Evolutionary conservation across 2,113 vertebrate genomes (phyloP), one percentile per base, ranked within the genome.

Genomic region (Coryphaenoides rupestris): DNA sequence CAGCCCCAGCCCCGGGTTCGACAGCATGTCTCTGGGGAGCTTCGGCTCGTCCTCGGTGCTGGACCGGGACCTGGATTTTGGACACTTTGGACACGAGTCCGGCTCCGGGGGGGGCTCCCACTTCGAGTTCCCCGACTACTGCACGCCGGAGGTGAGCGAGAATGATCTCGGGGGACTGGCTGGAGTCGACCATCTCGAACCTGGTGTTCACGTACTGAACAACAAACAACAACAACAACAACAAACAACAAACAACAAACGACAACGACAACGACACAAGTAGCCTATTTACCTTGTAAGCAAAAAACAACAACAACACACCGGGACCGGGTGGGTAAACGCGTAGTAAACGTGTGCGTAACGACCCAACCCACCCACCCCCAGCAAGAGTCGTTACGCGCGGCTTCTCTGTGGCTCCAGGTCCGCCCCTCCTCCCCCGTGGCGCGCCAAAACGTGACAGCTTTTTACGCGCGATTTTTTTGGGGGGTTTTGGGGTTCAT

Each of bases 121-220:
- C 87, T 98, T 98, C 76, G 96, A 98, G 89, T 98, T 98, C 87
- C 96, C 96, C 78, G 96, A 98, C 90, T 98, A 98, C 91, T 98
- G 96, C 90, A 98, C 96, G 62, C 96, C 96, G 46, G 96, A 98
- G 92, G 96, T 98, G 88, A 98, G 95, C 89, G 96, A 98, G 86
- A n/a, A 97, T 98, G 96, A 98, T 98, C 84, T 98, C 96, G 64
- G 96, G 96, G 80, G 96, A 98, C 90, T 98, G 96, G 95, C 92
- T 98, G 68, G 96, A 97, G 89, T 97, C 96, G 84, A 98, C 95
- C 87, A 97, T 98, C 77, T 98, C 96, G 82, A 98, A 98, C 91
- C 87, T 98, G 86, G 96, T 98, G 70, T 98, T 98, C 91, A 98
- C 96, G n/a, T 98, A 95, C 87, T 98, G 94, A 95, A 69, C n/a